Evolutionary conservation across 2,888 invertebrate species (phyloP), one percentile per base, ranked within the genome.

Genomic region (Anoplius nigerrimus): DNA sequence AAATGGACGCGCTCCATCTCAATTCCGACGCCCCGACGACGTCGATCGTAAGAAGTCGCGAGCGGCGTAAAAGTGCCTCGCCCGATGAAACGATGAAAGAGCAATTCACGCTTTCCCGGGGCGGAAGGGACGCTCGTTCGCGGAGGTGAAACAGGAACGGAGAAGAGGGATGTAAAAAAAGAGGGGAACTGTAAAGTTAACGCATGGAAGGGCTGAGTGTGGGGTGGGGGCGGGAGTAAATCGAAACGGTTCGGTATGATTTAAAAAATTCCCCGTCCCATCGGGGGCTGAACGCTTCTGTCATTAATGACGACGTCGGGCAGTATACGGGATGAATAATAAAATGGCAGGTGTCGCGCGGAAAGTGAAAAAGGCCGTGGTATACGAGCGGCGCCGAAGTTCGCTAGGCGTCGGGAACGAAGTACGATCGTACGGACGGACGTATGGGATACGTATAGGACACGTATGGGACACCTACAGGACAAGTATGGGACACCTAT

Each of bases 1-100:
- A 64, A 66, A 69, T 63, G 58, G 51, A 56, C 60, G 53, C 73
- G 64, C 76, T 81, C 72, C 73, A 71, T 80, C 76, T 79, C 74
- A 71, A 81, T 76, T 75, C 62, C 56, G n/a, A n/a, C n/a, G n/a
- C n/a, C n/a, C n/a, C n/a, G n/a, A 58, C 20, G 61, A 43, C 21
- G 13, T 34, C 18, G 54, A 16, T 66, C 56, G 53, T 62, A 69
- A 66, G 48, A 46, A 54, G 21, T 34, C 45, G 62, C 54, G 34
- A 53, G 54, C 43, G 42, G 13, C 3, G 15, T 34, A 6, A 20
- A 42, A 42, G 11, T 34, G 15, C 20, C 34, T 46, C 21, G 54
- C 43, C 65, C 18, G 27, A 61, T 43, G 51, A 58, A 48, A 68
- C 18, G 27, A 61, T 43, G 51, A 2, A 42, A 8, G 43, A 59